Conservation (phyloP, 2,113 vertebrate species). For the Petaurus breviceps region DNA sequence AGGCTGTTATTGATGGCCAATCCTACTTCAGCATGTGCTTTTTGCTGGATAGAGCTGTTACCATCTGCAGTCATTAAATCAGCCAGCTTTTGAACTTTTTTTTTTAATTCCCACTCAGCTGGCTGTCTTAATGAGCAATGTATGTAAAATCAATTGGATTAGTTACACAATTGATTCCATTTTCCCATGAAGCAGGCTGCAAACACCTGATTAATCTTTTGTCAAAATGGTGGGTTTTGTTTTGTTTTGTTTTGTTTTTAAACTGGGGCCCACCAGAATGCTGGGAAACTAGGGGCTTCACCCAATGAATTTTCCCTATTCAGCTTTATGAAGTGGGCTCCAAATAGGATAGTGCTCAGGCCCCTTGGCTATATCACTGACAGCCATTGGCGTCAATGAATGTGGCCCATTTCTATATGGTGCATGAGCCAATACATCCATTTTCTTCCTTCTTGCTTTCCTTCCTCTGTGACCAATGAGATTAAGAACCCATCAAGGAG, state of each 20-base stretch:
- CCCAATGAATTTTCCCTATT: neutral
- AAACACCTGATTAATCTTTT: neutral
- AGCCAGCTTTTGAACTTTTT: neutral
- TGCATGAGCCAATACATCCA: neutral
- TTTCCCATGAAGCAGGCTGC: neutral
- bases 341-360: neutral
- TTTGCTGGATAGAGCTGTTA: neutral
- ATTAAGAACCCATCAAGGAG: neutral
- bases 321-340: neutral
- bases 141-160: slow-evolving; percentile 1
- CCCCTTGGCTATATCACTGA: neutral
- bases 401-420: neutral
- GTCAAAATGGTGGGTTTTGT: neutral
- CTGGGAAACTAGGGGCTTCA: neutral
- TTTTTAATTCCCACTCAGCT: neutral
- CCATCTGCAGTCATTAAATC: neutral
- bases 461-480: neutral
- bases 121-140: neutral
- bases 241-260: neutral
- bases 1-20: neutral
- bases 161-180: neutral
- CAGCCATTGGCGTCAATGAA: neutral
- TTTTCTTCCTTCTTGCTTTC: neutral
- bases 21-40: neutral
- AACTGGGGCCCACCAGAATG: neutral